These are phyloP conservation scores for Sialis lutaria DNA, from an alignment of 2,888 invertebrate species.

Conservation along the genomic window DNA sequence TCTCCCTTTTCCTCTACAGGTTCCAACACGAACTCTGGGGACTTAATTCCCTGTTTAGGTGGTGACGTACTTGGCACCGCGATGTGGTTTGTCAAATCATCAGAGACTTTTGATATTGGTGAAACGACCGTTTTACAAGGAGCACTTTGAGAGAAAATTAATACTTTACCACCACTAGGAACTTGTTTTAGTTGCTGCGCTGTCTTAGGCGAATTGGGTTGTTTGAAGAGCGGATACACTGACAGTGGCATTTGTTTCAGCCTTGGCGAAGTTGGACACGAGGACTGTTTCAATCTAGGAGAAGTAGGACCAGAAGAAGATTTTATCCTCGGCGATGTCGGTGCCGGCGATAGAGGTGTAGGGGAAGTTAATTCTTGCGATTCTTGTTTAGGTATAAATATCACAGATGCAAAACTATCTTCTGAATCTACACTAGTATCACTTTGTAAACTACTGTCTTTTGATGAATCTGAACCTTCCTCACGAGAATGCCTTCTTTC, in stretches of 20 bases:
- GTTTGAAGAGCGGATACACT: conserved; percentile 37
- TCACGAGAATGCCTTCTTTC: conserved; percentile 68
- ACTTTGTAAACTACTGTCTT: conserved; percentile 79
- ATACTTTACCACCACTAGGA: conserved; percentile 36
- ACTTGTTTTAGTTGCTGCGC: conserved; percentile 35
- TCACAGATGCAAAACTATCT: conserved; percentile 85
- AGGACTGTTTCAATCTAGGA: conserved; percentile 52
- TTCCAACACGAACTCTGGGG: conserved; percentile 26
- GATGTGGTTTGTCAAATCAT: not conserved
- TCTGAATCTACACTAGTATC: conserved; percentile 89
- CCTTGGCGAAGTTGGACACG: conserved; percentile 45
- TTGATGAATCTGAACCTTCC: conserved; percentile 77
- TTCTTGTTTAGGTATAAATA: conserved; percentile 74
- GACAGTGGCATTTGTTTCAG: conserved; percentile 40
- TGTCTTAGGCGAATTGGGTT: conserved; percentile 38
- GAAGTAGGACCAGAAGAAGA: conserved; percentile 57
- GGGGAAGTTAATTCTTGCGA: conserved; percentile 38
- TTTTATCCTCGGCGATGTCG: conserved; percentile 41
- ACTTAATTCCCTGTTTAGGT: conserved; percentile 30
- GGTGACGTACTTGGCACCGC: conserved; percentile 14
- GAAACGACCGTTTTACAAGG: not conserved
- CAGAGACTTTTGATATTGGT: not conserved
- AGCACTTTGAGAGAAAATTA: conserved; percentile 27
- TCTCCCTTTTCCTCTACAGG: conserved; percentile 16
- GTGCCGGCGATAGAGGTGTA: conserved; percentile 39